Conservation (phyloP, 2,888 invertebrate genomes). For the Anoplius nigerrimus region DNA sequence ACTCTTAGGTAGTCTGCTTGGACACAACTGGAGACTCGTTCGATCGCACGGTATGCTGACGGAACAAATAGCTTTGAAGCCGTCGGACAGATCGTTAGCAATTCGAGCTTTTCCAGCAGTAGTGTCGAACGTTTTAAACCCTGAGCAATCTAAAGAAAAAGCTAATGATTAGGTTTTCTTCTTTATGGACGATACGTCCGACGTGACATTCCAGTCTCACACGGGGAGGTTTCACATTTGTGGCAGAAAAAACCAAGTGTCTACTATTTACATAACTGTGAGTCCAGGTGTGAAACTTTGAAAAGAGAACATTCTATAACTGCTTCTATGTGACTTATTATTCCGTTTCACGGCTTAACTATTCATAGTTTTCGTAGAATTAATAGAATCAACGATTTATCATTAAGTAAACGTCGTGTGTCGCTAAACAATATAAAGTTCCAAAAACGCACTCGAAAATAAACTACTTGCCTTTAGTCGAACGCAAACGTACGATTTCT, state of each 20-base stretch:
- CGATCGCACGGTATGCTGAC: conserved; percentile 15
- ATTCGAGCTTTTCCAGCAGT: conserved; percentile 28
- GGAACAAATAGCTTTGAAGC: neutral
- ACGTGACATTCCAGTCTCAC: conserved; percentile 27
- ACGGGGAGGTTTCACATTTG: conserved; percentile 7
- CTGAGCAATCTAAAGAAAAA: conserved; percentile 60
- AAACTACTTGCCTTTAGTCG: no score
- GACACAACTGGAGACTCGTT: conserved; percentile 27
- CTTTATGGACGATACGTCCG: conserved; percentile 29
- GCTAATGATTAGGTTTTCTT: conserved; percentile 35
- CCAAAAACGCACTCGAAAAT: no score
- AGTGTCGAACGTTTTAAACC: conserved; percentile 46
- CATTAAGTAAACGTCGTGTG: no score
- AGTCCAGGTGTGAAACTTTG: conserved; percentile 30
- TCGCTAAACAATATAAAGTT: no score
- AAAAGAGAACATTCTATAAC: conserved; percentile 17
- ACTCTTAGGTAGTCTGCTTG: conserved; percentile 28
- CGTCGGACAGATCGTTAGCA: neutral
- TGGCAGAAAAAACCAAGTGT: conserved; percentile 31
- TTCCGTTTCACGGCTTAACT: no score
- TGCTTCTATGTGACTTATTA: conserved; percentile 21
- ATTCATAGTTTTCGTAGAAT: no score
- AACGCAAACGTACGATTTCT: no score
- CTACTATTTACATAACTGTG: conserved; percentile 58
- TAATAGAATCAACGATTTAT: no score